Conservation (phyloP, 2,113 vertebrate species). For the Glareola pratincola region DNA sequence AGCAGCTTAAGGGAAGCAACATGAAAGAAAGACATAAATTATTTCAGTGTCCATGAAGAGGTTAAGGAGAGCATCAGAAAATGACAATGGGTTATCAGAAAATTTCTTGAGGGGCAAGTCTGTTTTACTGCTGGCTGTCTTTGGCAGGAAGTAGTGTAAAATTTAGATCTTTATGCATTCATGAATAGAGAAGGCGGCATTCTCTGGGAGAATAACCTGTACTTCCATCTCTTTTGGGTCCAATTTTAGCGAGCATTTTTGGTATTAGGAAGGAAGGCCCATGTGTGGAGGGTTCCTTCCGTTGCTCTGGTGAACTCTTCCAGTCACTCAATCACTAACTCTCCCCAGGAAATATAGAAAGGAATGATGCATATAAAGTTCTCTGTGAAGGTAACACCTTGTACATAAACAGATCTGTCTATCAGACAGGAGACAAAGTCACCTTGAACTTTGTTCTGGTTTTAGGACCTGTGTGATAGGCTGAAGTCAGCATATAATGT, state of each 20-base stretch:
- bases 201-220: neutral
- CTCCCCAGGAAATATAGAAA: neutral
- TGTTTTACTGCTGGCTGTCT: neutral
- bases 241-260: neutral
- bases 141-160: neutral
- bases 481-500: neutral
- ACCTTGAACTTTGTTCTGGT: neutral
- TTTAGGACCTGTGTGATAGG: neutral
- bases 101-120: neutral
- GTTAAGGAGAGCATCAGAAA: neutral
- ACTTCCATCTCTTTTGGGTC: neutral
- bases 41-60: neutral
- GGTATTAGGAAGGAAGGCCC: neutral
- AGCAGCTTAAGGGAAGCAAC: neutral
- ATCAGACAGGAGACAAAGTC: neutral
- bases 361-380: neutral
- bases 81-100: neutral
- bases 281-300: neutral
- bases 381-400: neutral
- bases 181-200: neutral
- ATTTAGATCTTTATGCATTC: neutral
- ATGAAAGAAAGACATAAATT: neutral
- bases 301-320: neutral
- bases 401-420: neutral
- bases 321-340: neutral